These are phyloP conservation scores for Alsophila aescularia DNA, from an alignment of 2,888 invertebrate species.

Conservation along the genomic window DNA sequence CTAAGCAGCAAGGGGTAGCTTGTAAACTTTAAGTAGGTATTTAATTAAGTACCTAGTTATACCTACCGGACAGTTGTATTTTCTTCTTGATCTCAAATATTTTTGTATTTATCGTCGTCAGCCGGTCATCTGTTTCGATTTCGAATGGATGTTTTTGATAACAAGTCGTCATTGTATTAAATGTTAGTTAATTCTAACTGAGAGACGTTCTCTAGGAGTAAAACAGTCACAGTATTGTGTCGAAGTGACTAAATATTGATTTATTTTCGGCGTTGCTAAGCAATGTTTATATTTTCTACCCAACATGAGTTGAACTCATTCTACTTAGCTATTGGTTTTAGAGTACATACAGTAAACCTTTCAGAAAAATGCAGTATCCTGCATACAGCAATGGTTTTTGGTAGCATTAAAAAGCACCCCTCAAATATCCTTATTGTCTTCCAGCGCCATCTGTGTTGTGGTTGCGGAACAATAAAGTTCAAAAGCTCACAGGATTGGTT, in stretches of 20 bases:
- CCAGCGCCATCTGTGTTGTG: slow-evolving; percentile 70
- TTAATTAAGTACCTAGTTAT: too few relatives aligned
- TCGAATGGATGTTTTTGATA: slow-evolving; percentile 81
- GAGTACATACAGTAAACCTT: neutral
- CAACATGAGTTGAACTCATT: too few relatives aligned
- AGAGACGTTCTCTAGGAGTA: neutral
- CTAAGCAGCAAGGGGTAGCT: too few relatives aligned
- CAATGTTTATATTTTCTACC: neutral
- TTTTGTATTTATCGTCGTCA: slow-evolving; percentile 88
- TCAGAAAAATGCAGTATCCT: neutral
- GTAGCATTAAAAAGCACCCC: slow-evolving; percentile 49
- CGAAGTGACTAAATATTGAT: slow-evolving; percentile 1
- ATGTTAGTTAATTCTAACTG: slow-evolving; percentile 10
- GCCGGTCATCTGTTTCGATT: slow-evolving; percentile 79
- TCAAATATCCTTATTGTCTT: slow-evolving; percentile 24
- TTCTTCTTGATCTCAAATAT: slow-evolving; percentile 94
- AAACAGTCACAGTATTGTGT: neutral
- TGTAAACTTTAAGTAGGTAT: too few relatives aligned
- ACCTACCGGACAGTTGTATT: slow-evolving; percentile 91
- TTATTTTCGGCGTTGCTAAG: slow-evolving; percentile 14
- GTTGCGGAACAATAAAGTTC: slow-evolving; percentile 56
- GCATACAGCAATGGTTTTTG: neutral
- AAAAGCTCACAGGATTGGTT: slow-evolving; percentile 73
- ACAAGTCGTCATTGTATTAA: slow-evolving; percentile 60
- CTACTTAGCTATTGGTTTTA: too few relatives aligned